Percentiles rank a stretch among this genome's conserved stretches.
These are phyloP conservation scores for Linepithema humile DNA, from an alignment of 1,140 invertebrate species.

Conservation along the genomic window DNA sequence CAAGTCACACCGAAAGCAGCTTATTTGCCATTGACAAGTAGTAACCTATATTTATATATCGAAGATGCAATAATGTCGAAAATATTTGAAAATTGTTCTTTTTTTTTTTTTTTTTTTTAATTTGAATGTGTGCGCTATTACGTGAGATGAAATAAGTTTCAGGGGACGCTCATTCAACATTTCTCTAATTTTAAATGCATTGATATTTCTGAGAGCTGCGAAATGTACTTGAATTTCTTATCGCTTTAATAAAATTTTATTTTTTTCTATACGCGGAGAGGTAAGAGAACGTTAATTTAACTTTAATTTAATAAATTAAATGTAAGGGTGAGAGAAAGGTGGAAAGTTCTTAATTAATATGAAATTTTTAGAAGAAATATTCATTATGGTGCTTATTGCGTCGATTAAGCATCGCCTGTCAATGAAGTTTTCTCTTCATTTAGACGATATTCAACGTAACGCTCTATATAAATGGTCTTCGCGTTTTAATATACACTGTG, in stretches of 20 bases:
- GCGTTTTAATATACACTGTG: constrained; percentile 19
- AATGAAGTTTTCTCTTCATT: constrained; percentile 1
- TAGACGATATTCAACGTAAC: not conserved
- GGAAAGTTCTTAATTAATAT: not conserved
- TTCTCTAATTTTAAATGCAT: not conserved
- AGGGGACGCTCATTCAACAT: not conserved
- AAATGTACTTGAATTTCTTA: not conserved
- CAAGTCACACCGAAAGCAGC: not conserved
- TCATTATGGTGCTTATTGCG: too few species aligned
- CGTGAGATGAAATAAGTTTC: not conserved
- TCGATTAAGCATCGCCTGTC: not conserved
- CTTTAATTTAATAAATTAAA: not conserved
- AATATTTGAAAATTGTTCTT: too few species aligned
- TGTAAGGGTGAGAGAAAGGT: not conserved
- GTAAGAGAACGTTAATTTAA: not conserved
- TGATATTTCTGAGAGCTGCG: not conserved
- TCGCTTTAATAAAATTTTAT: not conserved
- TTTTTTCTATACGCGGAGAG: not conserved
- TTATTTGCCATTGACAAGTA: not conserved
- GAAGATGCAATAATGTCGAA: not conserved
- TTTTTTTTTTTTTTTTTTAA: too few species aligned
- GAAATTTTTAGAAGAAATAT: not conserved
- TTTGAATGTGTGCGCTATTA: too few species aligned
- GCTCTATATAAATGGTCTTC: not conserved
- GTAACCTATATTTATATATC: not conserved